Conservation (phyloP, 2,113 vertebrate species). For the Coptodon rendalli region DNA sequence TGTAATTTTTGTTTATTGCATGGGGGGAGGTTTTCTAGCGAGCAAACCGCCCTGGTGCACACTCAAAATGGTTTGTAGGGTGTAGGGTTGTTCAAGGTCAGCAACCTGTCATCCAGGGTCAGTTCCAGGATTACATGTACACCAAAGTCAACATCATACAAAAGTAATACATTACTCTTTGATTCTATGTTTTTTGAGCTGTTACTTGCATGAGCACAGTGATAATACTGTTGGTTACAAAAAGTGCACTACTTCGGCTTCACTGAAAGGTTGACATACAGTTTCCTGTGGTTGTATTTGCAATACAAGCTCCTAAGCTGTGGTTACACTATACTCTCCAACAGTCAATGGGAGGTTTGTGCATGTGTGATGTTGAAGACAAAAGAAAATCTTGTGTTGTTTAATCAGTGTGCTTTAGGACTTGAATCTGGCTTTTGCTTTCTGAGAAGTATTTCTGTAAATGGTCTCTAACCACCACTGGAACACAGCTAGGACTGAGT, state of each 20-base stretch:
- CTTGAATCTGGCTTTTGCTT: not conserved
- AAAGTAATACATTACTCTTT: not conserved
- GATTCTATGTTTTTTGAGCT: not conserved
- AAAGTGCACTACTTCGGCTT: not conserved
- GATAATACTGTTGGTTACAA: not conserved
- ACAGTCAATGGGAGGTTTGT: constrained; percentile 42
- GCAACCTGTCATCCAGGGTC: not conserved
- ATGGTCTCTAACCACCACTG: not conserved
- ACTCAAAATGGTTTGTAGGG: not conserved
- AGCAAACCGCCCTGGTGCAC: not conserved
- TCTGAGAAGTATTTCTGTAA: not conserved
- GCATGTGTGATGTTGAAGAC: not conserved
- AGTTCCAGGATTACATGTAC: not conserved
- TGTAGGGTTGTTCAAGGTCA: constrained; percentile 32
- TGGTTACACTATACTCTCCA: constrained; percentile 41
- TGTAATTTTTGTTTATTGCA: constrained; percentile 13
- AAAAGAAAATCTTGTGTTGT: not conserved
- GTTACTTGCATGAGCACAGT: not conserved
- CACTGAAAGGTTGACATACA: constrained; percentile 25
- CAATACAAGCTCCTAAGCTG: constrained; percentile 31
- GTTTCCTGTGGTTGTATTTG: constrained; percentile 64
- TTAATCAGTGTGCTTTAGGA: not conserved
- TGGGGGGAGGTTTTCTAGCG: constrained; percentile 5
- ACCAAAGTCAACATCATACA: not conserved
- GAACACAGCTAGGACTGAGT: not conserved